phyloP scores from a whole-genome alignment of 1,140 invertebrate species.

The Heterodera schachtii region DNA sequence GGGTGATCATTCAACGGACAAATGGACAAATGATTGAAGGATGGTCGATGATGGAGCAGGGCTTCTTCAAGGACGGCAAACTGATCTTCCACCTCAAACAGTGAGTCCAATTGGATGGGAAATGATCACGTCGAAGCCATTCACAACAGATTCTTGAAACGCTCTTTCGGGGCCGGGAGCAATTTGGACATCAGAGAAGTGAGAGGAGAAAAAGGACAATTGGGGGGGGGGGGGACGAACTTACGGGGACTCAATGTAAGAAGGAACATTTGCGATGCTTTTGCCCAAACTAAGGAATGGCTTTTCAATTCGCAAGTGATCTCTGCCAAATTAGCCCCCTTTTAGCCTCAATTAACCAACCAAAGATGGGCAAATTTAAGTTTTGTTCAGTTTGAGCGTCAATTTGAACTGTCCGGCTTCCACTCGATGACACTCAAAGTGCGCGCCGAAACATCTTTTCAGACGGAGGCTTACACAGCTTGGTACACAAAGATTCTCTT shows the following conservation, averaged over 20 bases:
- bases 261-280: too few relatives aligned
- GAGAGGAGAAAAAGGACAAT: too few relatives aligned
- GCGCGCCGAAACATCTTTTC: slow-evolving; percentile 57
- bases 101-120: background rate
- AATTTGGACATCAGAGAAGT: slow-evolving; percentile 60
- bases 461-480: slow-evolving; percentile 60
- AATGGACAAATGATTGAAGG: slow-evolving; percentile 43
- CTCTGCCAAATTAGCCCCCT: too few relatives aligned
- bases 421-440: slow-evolving; percentile 61
- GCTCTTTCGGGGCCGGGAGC: slow-evolving; percentile 62
- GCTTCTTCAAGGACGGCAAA: slow-evolving; percentile 60
- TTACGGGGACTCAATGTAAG: too few relatives aligned
- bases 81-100: slow-evolving; percentile 65
- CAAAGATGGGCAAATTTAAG: background rate
- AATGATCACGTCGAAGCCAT: background rate
- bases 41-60: slow-evolving; percentile 66
- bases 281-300: too few relatives aligned
- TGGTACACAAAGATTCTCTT: slow-evolving; percentile 56
- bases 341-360: background rate
- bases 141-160: slow-evolving; percentile 48
- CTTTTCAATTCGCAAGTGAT: too few relatives aligned
- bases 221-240: too few relatives aligned
- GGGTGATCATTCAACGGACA: slow-evolving; percentile 1
- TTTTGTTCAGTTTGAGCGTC: slow-evolving; percentile 57
- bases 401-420: slow-evolving; percentile 59